A percentile compares a stretch with the other conserved stretches of the same genome.
phyloP scores from a whole-genome alignment of 2,113 vertebrate genomes.

The Centropristis striata region DNA sequence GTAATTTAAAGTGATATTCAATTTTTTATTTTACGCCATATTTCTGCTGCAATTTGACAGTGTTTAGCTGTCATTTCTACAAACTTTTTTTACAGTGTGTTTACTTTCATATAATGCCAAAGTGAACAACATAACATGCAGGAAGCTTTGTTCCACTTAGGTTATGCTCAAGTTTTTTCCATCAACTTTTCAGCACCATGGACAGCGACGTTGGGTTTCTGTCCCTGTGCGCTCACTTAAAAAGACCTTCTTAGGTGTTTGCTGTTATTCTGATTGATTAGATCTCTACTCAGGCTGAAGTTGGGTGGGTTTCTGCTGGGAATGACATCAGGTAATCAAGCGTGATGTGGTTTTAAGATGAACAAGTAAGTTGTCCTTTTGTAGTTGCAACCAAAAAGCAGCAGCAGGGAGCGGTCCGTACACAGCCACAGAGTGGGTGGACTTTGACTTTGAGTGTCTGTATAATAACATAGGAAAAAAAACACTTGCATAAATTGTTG shows the following conservation, averaged over 20 bases:
- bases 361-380: background rate
- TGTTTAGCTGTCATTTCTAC: too few species aligned
- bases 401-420: background rate
- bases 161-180: too few species aligned
- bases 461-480: background rate
- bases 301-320: background rate
- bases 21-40: too few species aligned
- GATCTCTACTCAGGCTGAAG: background rate
- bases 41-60: too few species aligned
- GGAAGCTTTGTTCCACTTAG: too few species aligned
- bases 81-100: too few species aligned
- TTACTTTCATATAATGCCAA: too few species aligned
- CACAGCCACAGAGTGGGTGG: background rate
- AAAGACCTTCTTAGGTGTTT: background rate
- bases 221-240: too few species aligned
- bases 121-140: too few species aligned
- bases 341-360: background rate
- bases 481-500: background rate
- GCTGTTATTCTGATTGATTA: slow-evolving; percentile 10
- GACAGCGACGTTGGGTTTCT: too few species aligned
- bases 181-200: too few species aligned
- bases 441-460: background rate
- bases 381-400: background rate
- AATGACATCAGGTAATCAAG: background rate
- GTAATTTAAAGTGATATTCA: too few species aligned